phyloP scores from a whole-genome alignment of 1,140 invertebrate species.

The Octopus bimaculoides region DNA sequence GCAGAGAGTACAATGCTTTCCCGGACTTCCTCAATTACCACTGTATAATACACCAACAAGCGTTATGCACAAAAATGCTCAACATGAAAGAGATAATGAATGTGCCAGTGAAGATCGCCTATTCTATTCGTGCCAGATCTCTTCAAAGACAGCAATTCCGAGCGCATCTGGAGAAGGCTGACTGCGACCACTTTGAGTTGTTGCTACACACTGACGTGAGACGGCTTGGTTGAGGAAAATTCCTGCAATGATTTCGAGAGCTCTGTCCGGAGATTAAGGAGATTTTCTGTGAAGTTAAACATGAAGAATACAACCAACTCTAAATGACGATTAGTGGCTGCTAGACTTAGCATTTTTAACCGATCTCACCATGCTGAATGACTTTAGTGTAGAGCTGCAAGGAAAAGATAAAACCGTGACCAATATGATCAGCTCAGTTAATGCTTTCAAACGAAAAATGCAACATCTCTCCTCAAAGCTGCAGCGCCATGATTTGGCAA shows the following conservation, averaged over 20 bases:
- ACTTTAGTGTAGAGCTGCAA: constrained; percentile 8
- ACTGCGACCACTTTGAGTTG: not conserved
- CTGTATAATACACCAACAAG: constrained; percentile 1
- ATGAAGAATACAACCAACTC: not conserved
- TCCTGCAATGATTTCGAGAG: not conserved
- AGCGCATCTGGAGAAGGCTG: not conserved
- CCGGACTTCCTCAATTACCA: constrained; percentile 4
- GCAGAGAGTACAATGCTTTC: not conserved
- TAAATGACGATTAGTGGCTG: no score
- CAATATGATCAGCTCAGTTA: constrained; percentile 9
- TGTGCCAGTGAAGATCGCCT: not conserved
- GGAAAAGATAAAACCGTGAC: not conserved
- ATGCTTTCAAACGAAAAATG: constrained; percentile 14
- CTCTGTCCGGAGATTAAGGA: not conserved
- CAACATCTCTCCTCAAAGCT: constrained; percentile 3
- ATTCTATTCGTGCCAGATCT: constrained; percentile 1
- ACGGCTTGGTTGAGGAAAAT: not conserved
- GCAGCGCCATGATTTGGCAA: constrained; percentile 4
- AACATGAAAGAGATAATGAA: not conserved
- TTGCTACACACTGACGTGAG: constrained; percentile 4
- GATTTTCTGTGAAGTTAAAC: not conserved
- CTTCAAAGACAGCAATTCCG: not conserved
- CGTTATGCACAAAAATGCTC: not conserved
- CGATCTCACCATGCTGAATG: not conserved
- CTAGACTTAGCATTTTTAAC: no score